Percentiles rank a stretch among this genome's conserved stretches.
phyloP scores from a whole-genome alignment of 2,113 vertebrate genomes.

The Anthoscopus minutus region DNA sequence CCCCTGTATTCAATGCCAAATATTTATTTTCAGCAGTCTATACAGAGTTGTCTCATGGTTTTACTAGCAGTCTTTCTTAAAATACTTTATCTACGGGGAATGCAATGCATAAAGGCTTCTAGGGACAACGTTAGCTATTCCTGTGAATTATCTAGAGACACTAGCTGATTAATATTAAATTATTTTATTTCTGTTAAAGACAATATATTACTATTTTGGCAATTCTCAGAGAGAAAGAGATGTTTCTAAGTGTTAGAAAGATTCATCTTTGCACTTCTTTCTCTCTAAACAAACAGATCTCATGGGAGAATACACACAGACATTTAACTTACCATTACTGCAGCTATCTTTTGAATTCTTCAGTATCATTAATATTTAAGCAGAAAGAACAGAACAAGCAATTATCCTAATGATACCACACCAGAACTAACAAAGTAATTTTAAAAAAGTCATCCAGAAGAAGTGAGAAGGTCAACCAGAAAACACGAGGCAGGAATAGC shows the following conservation, averaged over 20 bases:
- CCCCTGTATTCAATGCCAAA: not conserved
- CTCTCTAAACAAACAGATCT: not conserved
- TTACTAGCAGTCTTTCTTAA: not conserved
- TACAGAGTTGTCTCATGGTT: not conserved
- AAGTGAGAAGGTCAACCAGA: constrained; percentile 49
- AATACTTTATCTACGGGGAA: not conserved
- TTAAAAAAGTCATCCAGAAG: constrained; percentile 33
- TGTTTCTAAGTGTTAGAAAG: not conserved
- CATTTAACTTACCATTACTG: constrained; percentile 59
- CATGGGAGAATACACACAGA: not conserved
- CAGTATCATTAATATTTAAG: constrained; percentile 45
- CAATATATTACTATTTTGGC: not conserved
- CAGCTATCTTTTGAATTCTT: constrained; percentile 50
- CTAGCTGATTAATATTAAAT: not conserved
- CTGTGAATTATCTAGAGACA: not conserved
- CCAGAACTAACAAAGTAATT: constrained; percentile 28
- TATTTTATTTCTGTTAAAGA: not conserved
- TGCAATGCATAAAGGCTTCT: not conserved
- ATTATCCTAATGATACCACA: constrained; percentile 16
- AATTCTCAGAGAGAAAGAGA: not conserved
- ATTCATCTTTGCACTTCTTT: not conserved
- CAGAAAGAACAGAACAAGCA: constrained; percentile 24
- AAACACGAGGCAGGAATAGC: constrained; percentile 58
- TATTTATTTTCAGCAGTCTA: not conserved
- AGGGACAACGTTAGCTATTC: not conserved